Conservation (phyloP, 2,113 vertebrate genomes). For the Lanius collurio region DNA sequence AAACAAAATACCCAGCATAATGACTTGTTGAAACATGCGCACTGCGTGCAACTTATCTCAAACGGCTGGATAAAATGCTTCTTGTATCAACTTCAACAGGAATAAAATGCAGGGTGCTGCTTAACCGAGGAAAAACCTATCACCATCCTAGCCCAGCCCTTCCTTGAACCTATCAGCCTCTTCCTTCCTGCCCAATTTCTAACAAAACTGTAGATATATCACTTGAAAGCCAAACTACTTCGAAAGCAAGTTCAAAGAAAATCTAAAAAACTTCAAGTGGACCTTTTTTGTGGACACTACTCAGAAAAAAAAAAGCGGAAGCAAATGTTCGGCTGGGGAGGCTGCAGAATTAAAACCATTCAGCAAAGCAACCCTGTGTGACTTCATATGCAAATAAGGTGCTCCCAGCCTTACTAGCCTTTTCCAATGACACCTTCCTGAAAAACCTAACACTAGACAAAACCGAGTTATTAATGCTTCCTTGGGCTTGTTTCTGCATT, state of each 20-base stretch:
- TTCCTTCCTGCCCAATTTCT: background rate
- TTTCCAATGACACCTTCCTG: background rate
- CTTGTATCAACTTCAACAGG: background rate
- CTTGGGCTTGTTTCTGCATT: background rate
- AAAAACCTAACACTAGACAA: fast-evolving
- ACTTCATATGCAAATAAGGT: background rate
- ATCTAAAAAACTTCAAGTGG: background rate
- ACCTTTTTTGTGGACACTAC: background rate
- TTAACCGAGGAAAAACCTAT: background rate
- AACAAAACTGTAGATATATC: background rate
- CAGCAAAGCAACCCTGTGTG: background rate
- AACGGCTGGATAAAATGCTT: background rate
- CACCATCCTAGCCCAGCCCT: background rate
- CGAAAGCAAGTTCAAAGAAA: background rate
- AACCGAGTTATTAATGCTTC: fast-evolving
- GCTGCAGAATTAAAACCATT: background rate
- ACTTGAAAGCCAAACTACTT: fast-evolving
- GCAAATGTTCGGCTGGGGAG: background rate
- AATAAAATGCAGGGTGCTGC: background rate
- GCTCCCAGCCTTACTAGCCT: background rate
- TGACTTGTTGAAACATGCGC: fast-evolving
- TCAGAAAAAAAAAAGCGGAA: background rate
- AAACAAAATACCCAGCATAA: background rate
- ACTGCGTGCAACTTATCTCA: fast-evolving
- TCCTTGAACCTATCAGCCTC: background rate